These are phyloP conservation scores for Peromyscus nudipes DNA, from an alignment of 2,797 vertebrate genomes.

Conservation along the genomic window DNA sequence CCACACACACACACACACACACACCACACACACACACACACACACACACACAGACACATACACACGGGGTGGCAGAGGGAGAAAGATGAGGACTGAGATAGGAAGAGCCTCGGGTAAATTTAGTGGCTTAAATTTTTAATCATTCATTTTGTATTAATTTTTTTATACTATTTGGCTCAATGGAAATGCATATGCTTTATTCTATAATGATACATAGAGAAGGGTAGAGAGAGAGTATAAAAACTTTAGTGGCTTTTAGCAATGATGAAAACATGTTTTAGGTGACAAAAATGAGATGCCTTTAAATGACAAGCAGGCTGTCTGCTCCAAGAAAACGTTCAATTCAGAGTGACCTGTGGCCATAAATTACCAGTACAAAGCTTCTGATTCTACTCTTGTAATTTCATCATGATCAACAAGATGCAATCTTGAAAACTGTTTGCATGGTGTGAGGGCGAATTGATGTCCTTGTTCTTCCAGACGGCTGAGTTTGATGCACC, in stretches of 20 bases:
- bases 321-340: conserved; percentile 87
- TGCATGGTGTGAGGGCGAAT: conserved; percentile 89
- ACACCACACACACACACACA: not conserved
- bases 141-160: conserved; percentile 79
- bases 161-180: conserved; percentile 78
- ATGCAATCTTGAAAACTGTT: conserved; percentile 90
- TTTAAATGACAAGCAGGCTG: conserved; percentile 87
- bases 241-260: conserved; percentile 75
- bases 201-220: not conserved
- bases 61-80: conserved; percentile 68
- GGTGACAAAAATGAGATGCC: conserved; percentile 87
- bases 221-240: not conserved
- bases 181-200: conserved; percentile 72
- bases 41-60: not conserved
- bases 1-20: not conserved
- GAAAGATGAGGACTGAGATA: conserved; percentile 61
- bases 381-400: conserved; percentile 88
- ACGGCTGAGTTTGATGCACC: conserved; percentile 85
- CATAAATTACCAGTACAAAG: conserved; percentile 89
- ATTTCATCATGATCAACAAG: conserved; percentile 92
- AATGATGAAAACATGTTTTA: conserved; percentile 84
- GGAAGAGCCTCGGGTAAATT: conserved; percentile 73
- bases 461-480: conserved; percentile 91
- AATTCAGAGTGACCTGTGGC: conserved; percentile 88
- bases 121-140: conserved; percentile 87